phyloP scores from a whole-genome alignment of 2,113 vertebrate species.

The Typhlomys cinereus region DNA sequence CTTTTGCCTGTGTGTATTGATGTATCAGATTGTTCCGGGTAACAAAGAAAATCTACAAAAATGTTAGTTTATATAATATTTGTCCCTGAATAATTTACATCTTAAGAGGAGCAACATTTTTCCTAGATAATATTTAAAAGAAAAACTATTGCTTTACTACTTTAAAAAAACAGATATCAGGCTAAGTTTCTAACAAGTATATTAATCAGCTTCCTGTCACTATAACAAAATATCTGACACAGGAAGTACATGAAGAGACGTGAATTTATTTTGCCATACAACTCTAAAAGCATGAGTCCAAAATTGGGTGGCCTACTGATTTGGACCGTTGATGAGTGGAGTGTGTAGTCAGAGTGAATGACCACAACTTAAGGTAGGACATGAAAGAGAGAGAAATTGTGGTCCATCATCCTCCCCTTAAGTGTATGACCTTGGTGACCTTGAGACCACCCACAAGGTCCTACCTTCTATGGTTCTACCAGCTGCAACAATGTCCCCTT shows the following conservation, averaged over 20 bases:
- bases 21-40: background rate
- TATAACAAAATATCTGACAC: no score
- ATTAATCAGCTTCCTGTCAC: background rate
- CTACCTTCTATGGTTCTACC: background rate
- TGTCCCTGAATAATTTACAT: background rate
- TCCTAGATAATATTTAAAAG: background rate
- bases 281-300: background rate
- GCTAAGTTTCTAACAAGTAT: background rate
- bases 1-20: background rate
- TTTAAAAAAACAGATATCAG: background rate
- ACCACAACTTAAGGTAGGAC: background rate
- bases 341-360: background rate
- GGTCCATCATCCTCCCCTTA: no score
- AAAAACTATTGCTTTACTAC: background rate
- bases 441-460: no score
- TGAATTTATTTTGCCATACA: background rate
- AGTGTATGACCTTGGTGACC: background rate
- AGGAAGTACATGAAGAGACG: background rate
- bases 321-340: background rate
- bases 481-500: no score
- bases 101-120: background rate
- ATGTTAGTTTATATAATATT: background rate
- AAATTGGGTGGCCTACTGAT: background rate
- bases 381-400: no score
- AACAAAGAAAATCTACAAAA: background rate